Percentiles rank a stretch among this genome's conserved stretches.
Evolutionary conservation across 2,797 vertebrate genomes (phyloP).

Genomic region (Galaxias olidus): DNA sequence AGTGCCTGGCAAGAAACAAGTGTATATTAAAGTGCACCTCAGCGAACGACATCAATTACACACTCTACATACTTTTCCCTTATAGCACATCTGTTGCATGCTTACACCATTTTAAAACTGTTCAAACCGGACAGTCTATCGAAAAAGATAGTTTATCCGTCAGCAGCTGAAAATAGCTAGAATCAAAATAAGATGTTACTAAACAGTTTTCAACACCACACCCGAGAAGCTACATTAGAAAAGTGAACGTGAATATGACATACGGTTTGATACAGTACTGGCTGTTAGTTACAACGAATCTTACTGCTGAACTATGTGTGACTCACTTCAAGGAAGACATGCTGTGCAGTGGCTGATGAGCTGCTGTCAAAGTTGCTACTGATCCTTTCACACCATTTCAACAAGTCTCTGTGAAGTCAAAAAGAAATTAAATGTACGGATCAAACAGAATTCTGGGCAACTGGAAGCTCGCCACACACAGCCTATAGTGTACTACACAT

Average conservation of each 20-base stretch:
- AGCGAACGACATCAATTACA: too few relatives aligned
- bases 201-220: not conserved
- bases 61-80: too few relatives aligned
- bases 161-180: not conserved
- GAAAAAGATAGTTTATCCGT: not conserved
- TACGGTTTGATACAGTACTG: not conserved
- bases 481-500: not conserved
- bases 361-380: constrained; percentile 80
- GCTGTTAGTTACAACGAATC: not conserved
- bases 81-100: too few relatives aligned
- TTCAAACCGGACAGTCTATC: not conserved
- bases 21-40: not conserved
- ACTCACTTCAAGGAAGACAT: constrained; percentile 92
- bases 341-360: constrained; percentile 81
- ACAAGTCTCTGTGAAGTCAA: constrained; percentile 79
- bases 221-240: not conserved
- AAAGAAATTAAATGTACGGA: too few relatives aligned
- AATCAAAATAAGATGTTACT: not conserved
- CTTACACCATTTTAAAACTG: not conserved
- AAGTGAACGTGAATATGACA: not conserved
- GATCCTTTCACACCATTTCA: constrained; percentile 97
- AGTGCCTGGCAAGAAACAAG: constrained; percentile 77
- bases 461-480: not conserved
- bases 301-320: not conserved
- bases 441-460: constrained; percentile 1